Evolutionary conservation across 2,113 vertebrate species (phyloP), one percentile per base, ranked within the genome.

Genomic region (Equus przewalskii): DNA sequence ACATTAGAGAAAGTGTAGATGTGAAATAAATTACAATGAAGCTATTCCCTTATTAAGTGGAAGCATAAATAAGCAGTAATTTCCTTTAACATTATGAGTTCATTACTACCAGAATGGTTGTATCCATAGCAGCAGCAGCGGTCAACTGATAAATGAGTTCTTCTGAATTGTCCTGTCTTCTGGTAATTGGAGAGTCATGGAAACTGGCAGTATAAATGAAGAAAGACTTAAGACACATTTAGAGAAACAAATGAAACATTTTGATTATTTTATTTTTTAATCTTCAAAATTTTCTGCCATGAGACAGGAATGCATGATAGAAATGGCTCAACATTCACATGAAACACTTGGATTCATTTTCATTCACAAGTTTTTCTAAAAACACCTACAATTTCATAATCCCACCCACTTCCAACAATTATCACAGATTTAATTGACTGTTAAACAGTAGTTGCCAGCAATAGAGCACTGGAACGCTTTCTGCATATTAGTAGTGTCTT

Each of bases 261-360:
- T 99, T 99, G 99, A 98, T 98, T 97, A 98, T 99, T 99, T 99
- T 99, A 99, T 99, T 99, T 98, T 98, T 98, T 98, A 98, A 99
- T 99, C 99, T 99, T 99, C 99, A 99, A 98, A 99, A 98, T 98
- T 99, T 99, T 99, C 99, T 99, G 99, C 99, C 99, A 95, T 98
- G 98, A 99, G 99, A 99, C 99, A 99, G 99, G 99, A 99, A 99
- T 99, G 99, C 99, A 99, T 99, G 98, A 99, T 99, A 99, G 99
- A 99, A 99, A 99, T 99, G 99, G 99, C 99, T 99, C 99, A 99
- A 99, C 99, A 99, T 99, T 99, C 99, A 99, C 99, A 99, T 99
- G 99, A 99, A 99, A 99, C 99, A 99, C 98, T 96, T 97, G 98
- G 98, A 99, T 99, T 99, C 98, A 99, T 98, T 98, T 99, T 99